Evolutionary conservation across 2,888 invertebrate species (phyloP).

Genomic region (Schizotus pectinicornis): DNA sequence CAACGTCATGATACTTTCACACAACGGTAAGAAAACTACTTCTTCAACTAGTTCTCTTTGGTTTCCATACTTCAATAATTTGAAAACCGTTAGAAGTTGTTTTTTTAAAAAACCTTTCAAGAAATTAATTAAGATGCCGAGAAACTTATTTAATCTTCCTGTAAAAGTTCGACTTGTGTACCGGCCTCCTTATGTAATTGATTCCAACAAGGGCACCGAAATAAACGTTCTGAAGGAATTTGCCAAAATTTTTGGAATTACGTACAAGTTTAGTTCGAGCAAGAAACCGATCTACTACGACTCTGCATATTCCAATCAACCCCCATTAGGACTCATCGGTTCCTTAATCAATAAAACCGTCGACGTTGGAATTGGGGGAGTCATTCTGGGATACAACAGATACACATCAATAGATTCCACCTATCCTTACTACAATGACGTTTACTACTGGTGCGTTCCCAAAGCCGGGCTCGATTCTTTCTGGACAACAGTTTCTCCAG

Average conservation of each 20-base stretch:
- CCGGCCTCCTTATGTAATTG: slow-evolving; percentile 47
- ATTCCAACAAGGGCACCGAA: slow-evolving; percentile 22
- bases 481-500: slow-evolving; percentile 38
- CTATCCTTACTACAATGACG: slow-evolving; percentile 44
- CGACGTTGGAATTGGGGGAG: slow-evolving; percentile 46
- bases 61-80: slow-evolving; percentile 1
- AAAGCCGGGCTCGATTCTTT: slow-evolving; percentile 38
- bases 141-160: slow-evolving; percentile 41
- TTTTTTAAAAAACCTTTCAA: neutral
- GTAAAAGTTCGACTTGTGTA: slow-evolving; percentile 42
- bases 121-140: slow-evolving; percentile 37
- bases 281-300: neutral
- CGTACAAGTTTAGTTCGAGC: neutral
- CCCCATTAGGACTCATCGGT: slow-evolving; percentile 38
- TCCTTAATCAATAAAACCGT: slow-evolving; percentile 35
- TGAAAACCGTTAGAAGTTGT: neutral
- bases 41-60: slow-evolving; percentile 6
- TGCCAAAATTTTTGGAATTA: neutral
- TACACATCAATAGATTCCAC: slow-evolving; percentile 43
- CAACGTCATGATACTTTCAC: neutral
- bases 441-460: slow-evolving; percentile 46
- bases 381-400: slow-evolving; percentile 40
- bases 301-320: slow-evolving; percentile 31
- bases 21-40: neutral
- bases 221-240: slow-evolving; percentile 4